Evolutionary conservation across 2,888 invertebrate genomes (phyloP).

Genomic region (Rhingia campestris): DNA sequence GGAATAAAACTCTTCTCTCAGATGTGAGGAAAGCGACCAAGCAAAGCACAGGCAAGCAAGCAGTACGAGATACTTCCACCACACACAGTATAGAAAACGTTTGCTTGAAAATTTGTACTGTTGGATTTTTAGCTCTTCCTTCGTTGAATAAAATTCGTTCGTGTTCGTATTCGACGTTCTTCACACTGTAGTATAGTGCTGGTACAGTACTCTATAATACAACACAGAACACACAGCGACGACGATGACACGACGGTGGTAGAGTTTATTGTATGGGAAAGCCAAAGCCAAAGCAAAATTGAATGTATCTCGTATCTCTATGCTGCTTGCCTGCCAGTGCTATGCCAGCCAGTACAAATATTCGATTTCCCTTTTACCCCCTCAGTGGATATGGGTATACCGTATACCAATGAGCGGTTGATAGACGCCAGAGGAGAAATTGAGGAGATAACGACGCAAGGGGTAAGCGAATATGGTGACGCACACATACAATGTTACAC

Average conservation of each 20-base stretch:
- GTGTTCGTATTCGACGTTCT: conserved; percentile 49
- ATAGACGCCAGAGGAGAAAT: conserved; percentile 42
- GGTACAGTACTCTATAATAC: conserved; percentile 26
- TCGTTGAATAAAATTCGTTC: conserved; percentile 62
- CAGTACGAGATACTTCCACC: conserved; percentile 62
- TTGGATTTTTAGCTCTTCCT: conserved; percentile 62
- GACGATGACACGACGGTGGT: conserved; percentile 26
- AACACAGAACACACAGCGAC: conserved; percentile 43
- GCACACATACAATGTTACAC: conserved; percentile 53
- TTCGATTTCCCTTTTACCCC: conserved; percentile 33
- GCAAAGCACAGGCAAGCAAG: conserved; percentile 40
- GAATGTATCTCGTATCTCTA: conserved; percentile 60
- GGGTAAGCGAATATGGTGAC: conserved; percentile 23
- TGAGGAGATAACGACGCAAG: conserved; percentile 24
- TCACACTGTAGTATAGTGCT: conserved; percentile 30
- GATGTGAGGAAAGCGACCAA: conserved; percentile 62
- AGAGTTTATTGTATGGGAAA: conserved; percentile 66
- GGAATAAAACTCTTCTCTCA: conserved; percentile 73
- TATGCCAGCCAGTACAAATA: conserved; percentile 33
- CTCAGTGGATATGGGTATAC: conserved; percentile 16
- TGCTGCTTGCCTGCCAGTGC: conserved; percentile 40
- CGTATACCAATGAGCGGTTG: conserved; percentile 40
- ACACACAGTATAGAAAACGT: conserved; percentile 52
- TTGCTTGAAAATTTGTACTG: conserved; percentile 52
- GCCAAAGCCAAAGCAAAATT: conserved; percentile 45